Base-by-base conservation (phyloP, 2,113 vertebrate species). In the Chrysemys picta region DNA sequence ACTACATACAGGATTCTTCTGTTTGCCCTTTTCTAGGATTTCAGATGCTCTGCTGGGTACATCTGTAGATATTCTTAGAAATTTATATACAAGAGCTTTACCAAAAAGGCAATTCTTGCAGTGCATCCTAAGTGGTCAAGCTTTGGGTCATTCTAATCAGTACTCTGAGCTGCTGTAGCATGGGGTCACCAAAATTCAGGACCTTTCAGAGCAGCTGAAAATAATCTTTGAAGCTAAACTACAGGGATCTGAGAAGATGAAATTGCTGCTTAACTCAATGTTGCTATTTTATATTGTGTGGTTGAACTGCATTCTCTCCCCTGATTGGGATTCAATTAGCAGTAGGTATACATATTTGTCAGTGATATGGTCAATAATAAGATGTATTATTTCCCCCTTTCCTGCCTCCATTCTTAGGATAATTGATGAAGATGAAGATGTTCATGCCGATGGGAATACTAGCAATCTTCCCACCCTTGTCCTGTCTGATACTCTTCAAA, bases 381-480 rank as follows among this genome's bases (percentile, higher is more conserved):
- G 31, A 19, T 97, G 83, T 97, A 45, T 96, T 95, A 97, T 97
- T 75, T 97, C 91, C 90, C 94, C 95, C 62, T 92, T 97, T 93
- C 94, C 91, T 91, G 8, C 94, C 97, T 94, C 91, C 91, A 5
- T 96, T 98, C 96, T 97, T 98, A 98, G 98, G 94, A 98, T 98
- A 97, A 98, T 98, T 96, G 98, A 98, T 80, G 98, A 98, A 97
- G 98, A 98, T 97, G 98, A 98, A 95, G 98, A 98, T 94, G 98
- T 98, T 96, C 98, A 98, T 98, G 97, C 98, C 90, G 98, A 98
- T 94, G 97, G 97, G 96, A 97, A 93, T 95, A 82, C 97, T 95
- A 97, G 97, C 90, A 97, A 97, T 96, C 97, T 98, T 88, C 98
- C 98, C 94, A 98, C 98, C 89, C 98, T 98, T 96, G 96, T 98